These are phyloP conservation scores for Agrenia bidenticulata DNA, from an alignment of 2,888 invertebrate genomes.

Conservation along the genomic window DNA sequence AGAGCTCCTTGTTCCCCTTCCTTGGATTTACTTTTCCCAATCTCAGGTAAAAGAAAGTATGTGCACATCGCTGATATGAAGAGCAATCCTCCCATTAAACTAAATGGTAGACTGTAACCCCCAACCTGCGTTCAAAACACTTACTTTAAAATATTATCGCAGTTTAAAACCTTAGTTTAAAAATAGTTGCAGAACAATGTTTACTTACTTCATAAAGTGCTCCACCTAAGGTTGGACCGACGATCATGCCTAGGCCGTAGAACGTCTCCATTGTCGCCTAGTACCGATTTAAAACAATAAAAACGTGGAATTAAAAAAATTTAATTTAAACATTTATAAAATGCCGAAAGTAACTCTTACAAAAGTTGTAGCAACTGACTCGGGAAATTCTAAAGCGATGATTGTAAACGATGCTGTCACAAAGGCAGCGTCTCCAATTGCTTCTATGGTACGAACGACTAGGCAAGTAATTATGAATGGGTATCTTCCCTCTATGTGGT, in stretches of 20 bases:
- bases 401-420: slow-evolving; percentile 59
- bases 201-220: slow-evolving; percentile 55
- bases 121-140: slow-evolving; percentile 53
- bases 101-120: slow-evolving; percentile 58
- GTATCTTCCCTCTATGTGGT: slow-evolving; percentile 54
- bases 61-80: slow-evolving; percentile 55
- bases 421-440: slow-evolving; percentile 62
- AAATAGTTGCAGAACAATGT: no score
- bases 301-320: slow-evolving; percentile 14
- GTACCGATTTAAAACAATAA: slow-evolving; percentile 39
- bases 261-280: slow-evolving; percentile 57
- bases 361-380: slow-evolving; percentile 60
- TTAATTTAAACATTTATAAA: neutral
- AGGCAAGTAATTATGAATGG: slow-evolving; percentile 77
- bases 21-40: slow-evolving; percentile 52
- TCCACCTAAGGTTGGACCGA: slow-evolving; percentile 57
- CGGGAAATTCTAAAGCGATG: slow-evolving; percentile 59
- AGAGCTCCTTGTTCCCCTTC: neutral
- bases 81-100: slow-evolving; percentile 56
- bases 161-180: no score
- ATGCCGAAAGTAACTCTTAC: slow-evolving; percentile 56
- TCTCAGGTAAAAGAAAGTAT: slow-evolving; percentile 57
- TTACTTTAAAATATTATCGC: no score
- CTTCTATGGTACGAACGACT: slow-evolving; percentile 75
- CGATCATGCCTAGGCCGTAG: slow-evolving; percentile 57